These are phyloP conservation scores for Cheilosia vernalis DNA, from an alignment of 2,888 invertebrate genomes.

Conservation along the genomic window DNA sequence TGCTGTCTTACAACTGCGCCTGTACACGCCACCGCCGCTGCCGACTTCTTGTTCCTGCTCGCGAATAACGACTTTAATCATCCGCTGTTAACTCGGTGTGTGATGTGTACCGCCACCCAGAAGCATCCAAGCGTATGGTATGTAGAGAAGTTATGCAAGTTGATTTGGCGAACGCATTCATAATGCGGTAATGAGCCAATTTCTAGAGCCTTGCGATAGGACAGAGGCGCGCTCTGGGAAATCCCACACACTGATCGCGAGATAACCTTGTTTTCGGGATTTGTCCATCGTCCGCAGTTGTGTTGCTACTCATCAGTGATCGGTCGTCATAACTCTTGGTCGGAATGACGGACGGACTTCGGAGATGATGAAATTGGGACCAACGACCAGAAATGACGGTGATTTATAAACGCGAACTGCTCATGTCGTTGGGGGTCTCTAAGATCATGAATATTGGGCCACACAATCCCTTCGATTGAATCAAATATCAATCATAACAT, in stretches of 20 bases:
- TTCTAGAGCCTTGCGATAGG: constrained; percentile 63
- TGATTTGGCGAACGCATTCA: constrained; percentile 53
- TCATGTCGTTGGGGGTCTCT: constrained; percentile 61
- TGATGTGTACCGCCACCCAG: constrained; percentile 73
- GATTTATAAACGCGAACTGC: constrained; percentile 59
- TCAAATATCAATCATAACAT: constrained; percentile 63
- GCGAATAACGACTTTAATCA: constrained; percentile 52
- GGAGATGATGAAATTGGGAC: constrained; percentile 59
- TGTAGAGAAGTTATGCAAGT: constrained; percentile 60
- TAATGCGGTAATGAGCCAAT: constrained; percentile 72
- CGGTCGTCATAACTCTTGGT: constrained; percentile 60
- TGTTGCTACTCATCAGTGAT: constrained; percentile 37
- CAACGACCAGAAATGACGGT: constrained; percentile 57
- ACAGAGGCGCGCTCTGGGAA: constrained; percentile 55
- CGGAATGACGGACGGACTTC: constrained; percentile 1
- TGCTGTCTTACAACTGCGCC: constrained; percentile 35
- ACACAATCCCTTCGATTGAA: constrained; percentile 40
- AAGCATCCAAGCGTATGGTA: constrained; percentile 28
- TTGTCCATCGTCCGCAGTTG: background rate
- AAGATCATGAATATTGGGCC: constrained; percentile 50
- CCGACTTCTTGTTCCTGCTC: constrained; percentile 18
- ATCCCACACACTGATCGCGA: constrained; percentile 48
- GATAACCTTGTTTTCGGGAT: constrained; percentile 57
- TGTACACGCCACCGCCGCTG: background rate
- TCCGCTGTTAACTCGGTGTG: constrained; percentile 30